Evolutionary conservation across 2,113 vertebrate species (phyloP).

Genomic region (Paraplagusia blochii): DNA sequence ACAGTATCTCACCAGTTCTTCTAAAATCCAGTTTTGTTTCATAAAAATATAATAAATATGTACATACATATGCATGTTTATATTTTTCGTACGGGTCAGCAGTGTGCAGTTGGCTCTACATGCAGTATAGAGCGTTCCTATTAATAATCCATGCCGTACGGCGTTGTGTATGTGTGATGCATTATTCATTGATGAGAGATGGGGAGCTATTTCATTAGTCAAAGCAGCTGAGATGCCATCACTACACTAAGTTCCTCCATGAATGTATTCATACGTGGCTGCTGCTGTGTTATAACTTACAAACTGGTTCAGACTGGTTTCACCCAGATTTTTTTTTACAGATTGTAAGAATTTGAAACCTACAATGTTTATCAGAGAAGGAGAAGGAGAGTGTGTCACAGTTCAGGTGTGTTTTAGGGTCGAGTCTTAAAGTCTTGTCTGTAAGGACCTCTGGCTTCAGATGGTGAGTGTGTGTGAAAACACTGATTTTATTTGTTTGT

Average conservation of each 20-base stretch:
- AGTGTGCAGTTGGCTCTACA: neutral
- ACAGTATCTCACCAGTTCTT: too few relatives aligned
- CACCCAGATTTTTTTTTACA: too few relatives aligned
- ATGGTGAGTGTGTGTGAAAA: slow-evolving; percentile 21
- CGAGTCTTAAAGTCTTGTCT: neutral
- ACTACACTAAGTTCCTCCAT: too few relatives aligned
- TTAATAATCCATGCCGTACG: slow-evolving; percentile 54
- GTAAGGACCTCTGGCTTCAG: slow-evolving; percentile 13
- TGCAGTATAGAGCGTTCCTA: slow-evolving; percentile 22
- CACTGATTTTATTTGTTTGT: neutral
- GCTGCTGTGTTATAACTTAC: too few relatives aligned
- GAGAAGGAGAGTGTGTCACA: slow-evolving; percentile 4
- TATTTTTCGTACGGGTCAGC: slow-evolving; percentile 19
- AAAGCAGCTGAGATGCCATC: slow-evolving; percentile 35
- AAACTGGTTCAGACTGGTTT: too few relatives aligned
- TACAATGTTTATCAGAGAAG: too few relatives aligned
- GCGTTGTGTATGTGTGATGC: slow-evolving; percentile 50
- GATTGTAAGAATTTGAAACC: too few relatives aligned
- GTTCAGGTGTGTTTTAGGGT: neutral
- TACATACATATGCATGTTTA: too few relatives aligned
- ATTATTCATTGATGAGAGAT: slow-evolving; percentile 61
- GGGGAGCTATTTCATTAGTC: slow-evolving; percentile 60
- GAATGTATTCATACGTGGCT: too few relatives aligned
- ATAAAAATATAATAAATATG: too few relatives aligned
- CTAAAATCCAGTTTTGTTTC: too few relatives aligned